Percentiles rank a stretch among this genome's conserved stretches.
phyloP scores from a whole-genome alignment of 2,888 invertebrate genomes.

The Biston stratarius region DNA sequence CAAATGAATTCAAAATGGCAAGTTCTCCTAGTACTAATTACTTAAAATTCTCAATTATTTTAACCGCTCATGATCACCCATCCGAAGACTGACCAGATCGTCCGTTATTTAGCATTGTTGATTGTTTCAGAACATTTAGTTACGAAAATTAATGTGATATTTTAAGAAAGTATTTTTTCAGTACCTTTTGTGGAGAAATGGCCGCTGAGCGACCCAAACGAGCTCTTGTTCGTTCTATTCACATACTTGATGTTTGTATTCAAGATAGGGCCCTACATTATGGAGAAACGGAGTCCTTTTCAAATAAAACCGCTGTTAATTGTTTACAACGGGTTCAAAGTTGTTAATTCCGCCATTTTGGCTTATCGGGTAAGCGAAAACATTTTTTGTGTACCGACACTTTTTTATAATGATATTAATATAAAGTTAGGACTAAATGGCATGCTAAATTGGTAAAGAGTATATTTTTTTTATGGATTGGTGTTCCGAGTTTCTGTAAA shows the following conservation, averaged over 20 bases:
- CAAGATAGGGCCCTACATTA: constrained; percentile 88
- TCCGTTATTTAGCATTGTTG: no score
- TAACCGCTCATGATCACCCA: no score
- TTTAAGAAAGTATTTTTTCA: constrained; percentile 60
- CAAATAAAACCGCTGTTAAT: constrained; percentile 87
- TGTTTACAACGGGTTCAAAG: constrained; percentile 88
- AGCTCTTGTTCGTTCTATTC: constrained; percentile 81
- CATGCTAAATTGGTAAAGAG: no score
- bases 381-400: not conserved
- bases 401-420: not conserved
- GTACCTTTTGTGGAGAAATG: constrained; percentile 89
- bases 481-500: no score
- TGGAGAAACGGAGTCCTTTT: constrained; percentile 87
- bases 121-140: no score
- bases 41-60: no score
- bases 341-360: constrained; percentile 82
- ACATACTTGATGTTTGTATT: constrained; percentile 89
- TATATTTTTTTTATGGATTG: no score
- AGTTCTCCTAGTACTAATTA: no score
- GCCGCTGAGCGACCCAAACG: constrained; percentile 89
- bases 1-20: no score
- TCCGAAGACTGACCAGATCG: no score
- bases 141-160: no score
- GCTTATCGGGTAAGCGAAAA: constrained; percentile 78
- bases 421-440: not conserved